Conservation (phyloP, 1,140 invertebrate genomes). For the Cherax quadricarinatus region DNA sequence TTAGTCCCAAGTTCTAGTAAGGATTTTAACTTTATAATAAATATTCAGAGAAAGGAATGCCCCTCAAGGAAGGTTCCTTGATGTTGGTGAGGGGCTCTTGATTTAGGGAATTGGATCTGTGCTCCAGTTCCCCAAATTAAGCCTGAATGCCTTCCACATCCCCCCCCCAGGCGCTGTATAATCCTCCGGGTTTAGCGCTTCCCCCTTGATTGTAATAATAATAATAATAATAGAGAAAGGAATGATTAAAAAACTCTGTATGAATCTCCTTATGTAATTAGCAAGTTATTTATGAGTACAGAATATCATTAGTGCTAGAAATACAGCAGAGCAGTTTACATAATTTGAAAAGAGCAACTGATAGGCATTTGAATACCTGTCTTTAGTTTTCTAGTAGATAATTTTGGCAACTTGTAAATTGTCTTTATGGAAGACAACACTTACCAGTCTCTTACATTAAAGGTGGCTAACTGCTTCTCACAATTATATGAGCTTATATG, state of each 20-base stretch:
- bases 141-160: too few species aligned
- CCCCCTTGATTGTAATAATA: too few species aligned
- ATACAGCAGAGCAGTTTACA: constrained; percentile 6
- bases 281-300: neutral
- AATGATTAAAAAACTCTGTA: neutral
- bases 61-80: too few species aligned
- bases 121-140: too few species aligned
- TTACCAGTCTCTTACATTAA: too few species aligned
- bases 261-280: neutral
- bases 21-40: neutral
- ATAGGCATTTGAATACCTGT: neutral
- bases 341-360: neutral
- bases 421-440: neutral
- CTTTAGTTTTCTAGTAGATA: neutral
- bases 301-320: neutral
- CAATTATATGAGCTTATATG: neutral
- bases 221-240: neutral
- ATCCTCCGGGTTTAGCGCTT: too few species aligned
- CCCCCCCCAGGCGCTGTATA: too few species aligned
- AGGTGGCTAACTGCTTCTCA: neutral
- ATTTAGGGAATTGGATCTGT: too few species aligned
- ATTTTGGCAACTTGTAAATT: neutral
- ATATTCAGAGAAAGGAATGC: neutral
- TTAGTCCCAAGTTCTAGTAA: neutral
- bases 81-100: too few species aligned